Base-by-base conservation (phyloP, 2,888 invertebrate species). In the Hofmannophila pseudospretella region DNA sequence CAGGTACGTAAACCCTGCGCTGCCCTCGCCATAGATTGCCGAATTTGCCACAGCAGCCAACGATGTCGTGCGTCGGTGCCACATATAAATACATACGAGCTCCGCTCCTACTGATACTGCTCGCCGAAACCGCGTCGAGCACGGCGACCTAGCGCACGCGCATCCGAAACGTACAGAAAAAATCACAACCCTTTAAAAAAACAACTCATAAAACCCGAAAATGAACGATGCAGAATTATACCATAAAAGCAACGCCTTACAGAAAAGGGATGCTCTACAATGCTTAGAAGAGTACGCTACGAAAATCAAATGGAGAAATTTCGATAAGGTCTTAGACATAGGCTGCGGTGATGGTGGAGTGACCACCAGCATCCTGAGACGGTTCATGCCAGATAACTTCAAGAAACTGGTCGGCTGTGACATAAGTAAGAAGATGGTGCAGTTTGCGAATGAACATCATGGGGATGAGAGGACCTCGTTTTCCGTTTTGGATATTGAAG, bases 311-410 rank as follows among this genome's bases (percentile, higher is more conserved):
- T 92, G 91, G 91, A 80, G 80, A 34, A 53, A 67, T 8, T 75
- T 77, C 0, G 70, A 76, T 34, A 68, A 70, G n/a, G 65, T 91
- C 1, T 54, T 92, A 39, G 95, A 95, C 54, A 88, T 94, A 25
- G 95, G 95, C 0, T 92, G 92, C 43, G 95, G 94, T 0, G 91
- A 92, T 23, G 94, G 94, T 0, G 89, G 90, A 53, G 91, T 94
- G 7, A 89, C 91, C 0, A 88, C 90, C n/a, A 73, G 90, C 19
- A 54, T 74, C 20, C 70, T 95, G 38, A 75, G 90, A 43, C 90
- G 91, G 0, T 76, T 88, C 42, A 58, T 94, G 34, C 91, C 93
- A 0, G 51, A 62, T 1, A 76, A 79, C n/a, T 88, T 88, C 34
- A 68, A 66, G 1, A 71, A 73, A 37, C 51, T 93, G 2, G 66